Percentiles rank a stretch among this genome's conserved stretches.
phyloP scores from a whole-genome alignment of 2,888 invertebrate genomes.

The Timandra comae region DNA sequence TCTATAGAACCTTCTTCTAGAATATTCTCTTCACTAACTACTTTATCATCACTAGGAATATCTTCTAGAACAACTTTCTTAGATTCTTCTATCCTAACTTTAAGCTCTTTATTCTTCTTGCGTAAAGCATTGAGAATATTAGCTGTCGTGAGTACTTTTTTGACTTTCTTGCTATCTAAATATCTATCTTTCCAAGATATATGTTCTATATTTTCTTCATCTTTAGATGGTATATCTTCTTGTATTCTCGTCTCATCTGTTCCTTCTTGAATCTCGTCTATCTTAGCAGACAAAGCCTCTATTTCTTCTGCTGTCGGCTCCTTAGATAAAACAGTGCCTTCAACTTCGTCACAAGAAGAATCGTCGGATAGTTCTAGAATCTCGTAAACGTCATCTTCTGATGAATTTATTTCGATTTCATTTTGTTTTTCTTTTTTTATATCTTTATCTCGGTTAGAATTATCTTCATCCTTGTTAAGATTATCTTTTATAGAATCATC shows the following conservation, averaged over 20 bases:
- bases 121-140: constrained; percentile 77
- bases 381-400: constrained; percentile 38
- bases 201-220: constrained; percentile 17
- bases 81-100: constrained; percentile 50
- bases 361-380: constrained; percentile 62
- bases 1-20: constrained; percentile 68
- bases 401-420: constrained; percentile 16
- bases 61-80: constrained; percentile 23
- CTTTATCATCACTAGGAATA: constrained; percentile 21
- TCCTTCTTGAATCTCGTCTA: constrained; percentile 59
- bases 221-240: constrained; percentile 19
- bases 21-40: constrained; percentile 24
- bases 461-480: constrained; percentile 1
- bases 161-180: constrained; percentile 77
- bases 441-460: too few species aligned
- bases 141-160: constrained; percentile 72
- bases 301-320: constrained; percentile 66
- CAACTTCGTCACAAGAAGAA: constrained; percentile 54
- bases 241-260: constrained; percentile 38
- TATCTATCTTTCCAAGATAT: constrained; percentile 78
- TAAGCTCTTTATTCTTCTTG: constrained; percentile 73
- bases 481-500: constrained; percentile 1
- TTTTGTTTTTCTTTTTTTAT: background rate
- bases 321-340: constrained; percentile 56
- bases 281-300: constrained; percentile 63